Evolutionary conservation across 1,140 invertebrate genomes (phyloP).

Genomic region (Megalonaias nervosa): DNA sequence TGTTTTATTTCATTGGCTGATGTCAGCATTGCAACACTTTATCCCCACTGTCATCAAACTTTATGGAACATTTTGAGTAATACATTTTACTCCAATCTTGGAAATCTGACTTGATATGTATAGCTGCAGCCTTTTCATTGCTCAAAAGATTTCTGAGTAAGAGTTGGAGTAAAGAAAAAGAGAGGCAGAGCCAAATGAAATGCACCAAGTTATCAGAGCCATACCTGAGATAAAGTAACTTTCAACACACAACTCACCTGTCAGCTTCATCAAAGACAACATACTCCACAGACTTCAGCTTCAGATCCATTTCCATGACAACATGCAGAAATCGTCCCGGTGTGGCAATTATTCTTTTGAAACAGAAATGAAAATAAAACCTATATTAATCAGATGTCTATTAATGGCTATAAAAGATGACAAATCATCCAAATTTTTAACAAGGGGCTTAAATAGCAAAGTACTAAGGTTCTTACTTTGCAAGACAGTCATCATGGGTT

Average conservation of each 20-base stretch:
- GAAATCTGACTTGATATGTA: not conserved
- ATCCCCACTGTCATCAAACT: no score
- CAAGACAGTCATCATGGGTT: not conserved
- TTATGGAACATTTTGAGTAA: no score
- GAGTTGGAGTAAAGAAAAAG: not conserved
- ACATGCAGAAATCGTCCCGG: constrained; percentile 98
- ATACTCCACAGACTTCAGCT: constrained; percentile 89
- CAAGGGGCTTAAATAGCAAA: not conserved
- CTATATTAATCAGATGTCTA: not conserved
- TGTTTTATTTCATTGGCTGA: no score
- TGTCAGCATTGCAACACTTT: no score
- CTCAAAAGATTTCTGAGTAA: not conserved
- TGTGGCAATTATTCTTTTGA: constrained; percentile 88
- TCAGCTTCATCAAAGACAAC: constrained; percentile 99
- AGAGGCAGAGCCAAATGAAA: no score
- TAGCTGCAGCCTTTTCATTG: not conserved
- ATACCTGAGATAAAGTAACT: not conserved
- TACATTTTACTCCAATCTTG: not conserved
- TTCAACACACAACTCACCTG: constrained; percentile 72
- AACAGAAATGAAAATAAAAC: not conserved
- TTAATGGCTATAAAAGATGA: not conserved
- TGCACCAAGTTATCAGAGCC: no score
- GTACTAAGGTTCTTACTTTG: not conserved
- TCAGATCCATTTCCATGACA: constrained; percentile 96
- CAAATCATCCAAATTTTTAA: not conserved